Percentiles rank a stretch among this genome's conserved stretches.
Conservation (phyloP, 2,113 vertebrate genomes). For the Penelope pileata region DNA sequence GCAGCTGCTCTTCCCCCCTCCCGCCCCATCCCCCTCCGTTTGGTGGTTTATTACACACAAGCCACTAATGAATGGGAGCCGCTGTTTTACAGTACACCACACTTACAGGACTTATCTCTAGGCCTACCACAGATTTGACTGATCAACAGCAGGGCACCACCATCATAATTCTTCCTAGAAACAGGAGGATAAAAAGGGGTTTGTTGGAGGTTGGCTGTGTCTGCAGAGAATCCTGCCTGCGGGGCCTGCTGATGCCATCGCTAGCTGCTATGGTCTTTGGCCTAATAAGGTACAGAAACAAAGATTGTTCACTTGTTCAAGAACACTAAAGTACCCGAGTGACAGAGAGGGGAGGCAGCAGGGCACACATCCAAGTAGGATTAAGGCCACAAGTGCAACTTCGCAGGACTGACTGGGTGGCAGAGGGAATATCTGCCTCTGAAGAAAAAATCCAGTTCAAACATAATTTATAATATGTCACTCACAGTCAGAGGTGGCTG, state of each 20-base stretch:
- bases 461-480: conserved; percentile 74
- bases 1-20: conserved; percentile 81
- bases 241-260: conserved; percentile 79
- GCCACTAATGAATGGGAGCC: conserved; percentile 84
- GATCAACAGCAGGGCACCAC: conserved; percentile 82
- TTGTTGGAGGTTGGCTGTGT: conserved; percentile 87
- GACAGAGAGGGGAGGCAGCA: conserved; percentile 71
- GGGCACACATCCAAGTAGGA: conserved; percentile 80
- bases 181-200: conserved; percentile 87
- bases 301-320: conserved; percentile 82
- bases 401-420: conserved; percentile 73
- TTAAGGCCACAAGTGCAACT: conserved; percentile 77
- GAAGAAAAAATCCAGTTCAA: conserved; percentile 65
- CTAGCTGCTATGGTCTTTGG: conserved; percentile 80
- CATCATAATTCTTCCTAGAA: conserved; percentile 87
- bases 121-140: conserved; percentile 84
- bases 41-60: conserved; percentile 85
- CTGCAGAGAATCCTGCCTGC: conserved; percentile 82
- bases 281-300: conserved; percentile 83
- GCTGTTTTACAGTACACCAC: conserved; percentile 87
- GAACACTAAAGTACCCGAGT: conserved; percentile 73
- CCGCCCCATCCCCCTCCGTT: conserved; percentile 49
- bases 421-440: conserved; percentile 48
- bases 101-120: conserved; percentile 85
- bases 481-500: conserved; percentile 71